Conservation (phyloP, 1,140 invertebrate genomes). For the Drosophila cardini region DNA sequence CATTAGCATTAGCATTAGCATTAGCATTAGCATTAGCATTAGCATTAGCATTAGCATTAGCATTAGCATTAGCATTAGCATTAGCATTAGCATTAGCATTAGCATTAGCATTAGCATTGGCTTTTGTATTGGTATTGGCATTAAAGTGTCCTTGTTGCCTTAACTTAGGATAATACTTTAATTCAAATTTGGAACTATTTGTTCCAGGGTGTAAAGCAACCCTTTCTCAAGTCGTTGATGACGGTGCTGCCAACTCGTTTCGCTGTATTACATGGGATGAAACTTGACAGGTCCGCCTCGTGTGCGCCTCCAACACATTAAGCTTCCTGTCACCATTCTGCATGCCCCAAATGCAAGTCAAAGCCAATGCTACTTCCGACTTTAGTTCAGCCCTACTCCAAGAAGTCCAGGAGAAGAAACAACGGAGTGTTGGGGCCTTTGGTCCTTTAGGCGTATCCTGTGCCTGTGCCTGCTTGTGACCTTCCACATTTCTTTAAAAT, state of each 20-base stretch:
- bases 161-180: too few relatives aligned
- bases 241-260: conserved; percentile 37
- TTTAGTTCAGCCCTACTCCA: background rate
- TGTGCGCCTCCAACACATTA: conserved; percentile 28
- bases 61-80: too few relatives aligned
- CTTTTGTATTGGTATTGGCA: background rate
- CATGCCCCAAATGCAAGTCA: background rate
- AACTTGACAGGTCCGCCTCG: conserved; percentile 37
- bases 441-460: background rate
- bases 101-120: too few relatives aligned
- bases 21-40: background rate
- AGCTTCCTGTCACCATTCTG: conserved; percentile 25
- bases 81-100: too few relatives aligned
- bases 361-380: background rate
- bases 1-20: background rate
- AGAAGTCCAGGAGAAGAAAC: too few relatives aligned
- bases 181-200: too few relatives aligned
- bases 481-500: conserved; percentile 4
- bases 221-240: background rate
- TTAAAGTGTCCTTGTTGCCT: too few relatives aligned
- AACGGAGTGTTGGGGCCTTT: background rate
- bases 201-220: background rate
- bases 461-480: background rate
- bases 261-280: conserved; percentile 20
- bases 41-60: background rate